phyloP scores from a whole-genome alignment of 2,888 invertebrate species.

The Hyppa rectilinea region DNA sequence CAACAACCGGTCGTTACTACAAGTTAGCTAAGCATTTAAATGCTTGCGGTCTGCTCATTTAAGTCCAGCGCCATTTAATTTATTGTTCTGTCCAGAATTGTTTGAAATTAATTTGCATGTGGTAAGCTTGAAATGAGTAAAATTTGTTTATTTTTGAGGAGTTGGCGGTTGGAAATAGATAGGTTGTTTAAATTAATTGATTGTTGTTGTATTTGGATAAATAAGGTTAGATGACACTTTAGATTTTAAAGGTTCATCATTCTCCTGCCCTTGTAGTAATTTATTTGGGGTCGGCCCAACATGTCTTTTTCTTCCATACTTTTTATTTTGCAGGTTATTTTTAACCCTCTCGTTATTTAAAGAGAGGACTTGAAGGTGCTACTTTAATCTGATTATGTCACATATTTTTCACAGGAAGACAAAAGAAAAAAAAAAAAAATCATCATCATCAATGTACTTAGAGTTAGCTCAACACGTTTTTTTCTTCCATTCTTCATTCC shows the following conservation, averaged over 20 bases:
- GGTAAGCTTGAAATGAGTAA: constrained; percentile 38
- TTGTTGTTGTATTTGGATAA: neutral
- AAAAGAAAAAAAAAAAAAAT: no score
- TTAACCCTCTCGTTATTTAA: neutral
- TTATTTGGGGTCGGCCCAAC: no score
- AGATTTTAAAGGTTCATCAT: no score
- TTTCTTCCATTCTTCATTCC: neutral
- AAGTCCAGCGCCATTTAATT: constrained; percentile 37
- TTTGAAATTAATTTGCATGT: constrained; percentile 51
- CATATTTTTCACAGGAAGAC: no score
- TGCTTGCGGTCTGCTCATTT: constrained; percentile 53
- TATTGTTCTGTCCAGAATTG: constrained; percentile 51
- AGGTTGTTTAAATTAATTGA: constrained; percentile 14
- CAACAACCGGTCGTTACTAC: constrained; percentile 29
- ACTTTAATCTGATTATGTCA: neutral
- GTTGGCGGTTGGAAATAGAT: constrained; percentile 2
- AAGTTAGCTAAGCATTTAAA: constrained; percentile 58
- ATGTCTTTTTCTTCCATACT: no score
- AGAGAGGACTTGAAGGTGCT: neutral
- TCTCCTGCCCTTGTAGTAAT: no score
- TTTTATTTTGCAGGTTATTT: neutral
- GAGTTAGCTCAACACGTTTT: neutral
- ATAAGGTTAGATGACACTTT: neutral
- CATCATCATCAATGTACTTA: no score
- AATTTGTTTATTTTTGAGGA: constrained; percentile 38